These are phyloP conservation scores for Siderastrea siderea DNA, from an alignment of 92 coral and sea anemone genomes.

Conservation along the genomic window DNA sequence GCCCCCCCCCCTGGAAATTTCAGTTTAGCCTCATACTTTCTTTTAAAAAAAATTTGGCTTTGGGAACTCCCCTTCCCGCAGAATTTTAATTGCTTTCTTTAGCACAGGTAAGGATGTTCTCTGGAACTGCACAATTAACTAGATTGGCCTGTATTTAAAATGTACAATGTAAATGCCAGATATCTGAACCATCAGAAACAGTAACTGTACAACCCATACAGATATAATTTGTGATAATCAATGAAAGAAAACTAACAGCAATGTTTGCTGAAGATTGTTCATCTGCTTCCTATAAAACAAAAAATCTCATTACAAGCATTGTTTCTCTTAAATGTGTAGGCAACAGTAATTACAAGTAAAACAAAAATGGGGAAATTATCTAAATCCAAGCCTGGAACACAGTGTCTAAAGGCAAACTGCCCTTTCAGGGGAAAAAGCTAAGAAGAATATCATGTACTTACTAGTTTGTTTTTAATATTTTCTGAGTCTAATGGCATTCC, in stretches of 20 bases:
- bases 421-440: too few species aligned
- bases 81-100: too few species aligned
- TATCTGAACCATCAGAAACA: background rate
- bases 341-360: conserved; percentile 68
- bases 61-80: too few species aligned
- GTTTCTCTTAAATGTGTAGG: background rate
- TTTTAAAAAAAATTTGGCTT: too few species aligned
- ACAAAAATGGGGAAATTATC: background rate
- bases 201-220: background rate
- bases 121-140: too few species aligned
- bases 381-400: too few species aligned
- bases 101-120: too few species aligned
- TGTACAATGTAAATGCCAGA: too few species aligned
- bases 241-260: background rate
- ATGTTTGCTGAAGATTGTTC: background rate
- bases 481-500: conserved; percentile 95
- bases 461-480: conserved; percentile 89
- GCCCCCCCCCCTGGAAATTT: too few species aligned
- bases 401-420: too few species aligned
- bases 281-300: background rate
- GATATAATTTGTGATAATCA: background rate
- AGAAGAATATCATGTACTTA: conserved; percentile 38
- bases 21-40: too few species aligned
- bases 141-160: too few species aligned
- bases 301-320: background rate